A percentile compares a stretch with the other conserved stretches of the same genome.
Evolutionary conservation across 2,113 vertebrate genomes (phyloP).

Genomic region (Agelaius tricolor): DNA sequence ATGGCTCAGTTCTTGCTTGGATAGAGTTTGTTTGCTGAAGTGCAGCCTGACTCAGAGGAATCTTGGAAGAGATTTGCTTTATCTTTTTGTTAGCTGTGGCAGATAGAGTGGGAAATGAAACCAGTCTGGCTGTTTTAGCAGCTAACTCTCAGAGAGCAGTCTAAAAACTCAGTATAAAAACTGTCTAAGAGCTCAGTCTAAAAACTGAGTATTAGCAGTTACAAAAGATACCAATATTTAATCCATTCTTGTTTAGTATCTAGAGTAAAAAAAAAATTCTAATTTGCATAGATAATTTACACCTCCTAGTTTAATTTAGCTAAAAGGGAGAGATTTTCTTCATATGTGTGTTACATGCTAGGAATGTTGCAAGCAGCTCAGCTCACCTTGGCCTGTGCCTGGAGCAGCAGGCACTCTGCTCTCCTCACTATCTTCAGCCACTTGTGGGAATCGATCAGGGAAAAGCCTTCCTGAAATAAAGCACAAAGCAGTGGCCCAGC

Average conservation of each 20-base stretch:
- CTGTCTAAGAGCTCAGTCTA: too few relatives aligned
- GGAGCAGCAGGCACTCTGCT: constrained; percentile 85
- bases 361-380: background rate
- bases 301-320: background rate
- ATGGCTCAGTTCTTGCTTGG: background rate
- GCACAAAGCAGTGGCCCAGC: background rate
- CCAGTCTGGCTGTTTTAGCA: background rate
- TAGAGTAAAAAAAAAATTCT: background rate
- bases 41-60: background rate
- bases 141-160: background rate
- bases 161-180: too few relatives aligned
- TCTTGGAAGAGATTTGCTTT: background rate
- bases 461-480: constrained; percentile 87
- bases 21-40: background rate
- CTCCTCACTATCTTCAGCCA: constrained; percentile 85
- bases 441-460: constrained; percentile 77
- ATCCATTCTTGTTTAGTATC: background rate
- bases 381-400: constrained; percentile 79
- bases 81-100: background rate
- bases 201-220: background rate
- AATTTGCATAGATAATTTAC: background rate
- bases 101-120: background rate
- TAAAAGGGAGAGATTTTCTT: background rate
- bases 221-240: background rate
- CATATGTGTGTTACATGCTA: background rate